Conservation (phyloP, 1,140 invertebrate genomes). For the Sitobion miscanthi region DNA sequence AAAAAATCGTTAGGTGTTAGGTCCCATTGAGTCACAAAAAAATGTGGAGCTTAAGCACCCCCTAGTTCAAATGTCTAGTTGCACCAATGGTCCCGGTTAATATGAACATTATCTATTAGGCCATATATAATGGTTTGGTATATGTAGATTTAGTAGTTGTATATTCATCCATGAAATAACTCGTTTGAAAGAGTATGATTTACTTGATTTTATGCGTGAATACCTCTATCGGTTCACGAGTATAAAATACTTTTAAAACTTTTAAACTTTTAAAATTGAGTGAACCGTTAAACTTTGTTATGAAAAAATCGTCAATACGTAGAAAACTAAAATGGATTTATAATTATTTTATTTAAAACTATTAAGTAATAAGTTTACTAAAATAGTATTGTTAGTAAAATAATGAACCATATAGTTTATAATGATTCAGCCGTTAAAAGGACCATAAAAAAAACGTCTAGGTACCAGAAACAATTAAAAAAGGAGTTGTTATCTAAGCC, state of each 20-base stretch:
- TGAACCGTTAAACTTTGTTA: not conserved
- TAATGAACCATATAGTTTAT: not conserved
- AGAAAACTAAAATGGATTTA: not conserved
- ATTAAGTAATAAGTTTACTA: not conserved
- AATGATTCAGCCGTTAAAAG: not conserved
- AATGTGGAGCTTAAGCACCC: no score
- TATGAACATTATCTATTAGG: no score
- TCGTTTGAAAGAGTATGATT: not conserved
- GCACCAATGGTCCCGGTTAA: no score
- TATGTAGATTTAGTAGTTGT: no score
- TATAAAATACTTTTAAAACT: not conserved
- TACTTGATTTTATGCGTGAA: not conserved
- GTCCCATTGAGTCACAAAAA: no score
- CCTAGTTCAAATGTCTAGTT: no score
- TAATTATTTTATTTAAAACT: not conserved
- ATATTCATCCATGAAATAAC: not conserved
- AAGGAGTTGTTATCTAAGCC: no score
- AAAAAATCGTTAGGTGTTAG: no score
- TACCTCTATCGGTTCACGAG: not conserved
- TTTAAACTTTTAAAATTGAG: not conserved
- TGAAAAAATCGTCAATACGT: not conserved
- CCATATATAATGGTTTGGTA: no score
- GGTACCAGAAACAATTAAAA: no score
- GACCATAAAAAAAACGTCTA: not conserved
- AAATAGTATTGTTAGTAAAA: not conserved